Conservation (phyloP, 2,797 vertebrate genomes). For the Aldrovandia affinis region DNA sequence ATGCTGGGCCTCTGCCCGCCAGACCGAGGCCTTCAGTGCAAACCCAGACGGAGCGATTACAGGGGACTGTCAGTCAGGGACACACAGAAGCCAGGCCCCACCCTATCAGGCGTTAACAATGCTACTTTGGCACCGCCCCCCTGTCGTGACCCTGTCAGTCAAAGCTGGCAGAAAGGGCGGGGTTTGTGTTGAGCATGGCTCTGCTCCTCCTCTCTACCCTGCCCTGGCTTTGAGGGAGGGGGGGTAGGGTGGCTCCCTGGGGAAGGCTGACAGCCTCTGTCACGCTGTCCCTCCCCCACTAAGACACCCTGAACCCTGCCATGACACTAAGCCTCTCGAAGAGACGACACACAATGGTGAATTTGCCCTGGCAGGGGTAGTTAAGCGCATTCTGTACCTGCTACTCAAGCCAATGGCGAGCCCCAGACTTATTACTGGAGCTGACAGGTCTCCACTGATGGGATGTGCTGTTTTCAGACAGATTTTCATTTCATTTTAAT, state of each 20-base stretch:
- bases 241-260: no score
- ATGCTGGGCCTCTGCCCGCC: not conserved
- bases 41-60: not conserved
- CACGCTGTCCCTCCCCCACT: not conserved
- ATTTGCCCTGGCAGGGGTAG: conserved; percentile 75
- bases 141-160: not conserved
- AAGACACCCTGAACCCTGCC: conserved; percentile 57
- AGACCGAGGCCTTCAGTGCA: not conserved
- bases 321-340: conserved; percentile 75
- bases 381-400: conserved; percentile 64
- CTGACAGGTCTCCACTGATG: conserved; percentile 37
- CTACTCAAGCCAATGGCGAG: conserved; percentile 31
- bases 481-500: no score
- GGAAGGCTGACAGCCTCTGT: conserved; percentile 16
- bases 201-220: not conserved
- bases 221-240: not conserved
- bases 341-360: conserved; percentile 66
- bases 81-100: not conserved
- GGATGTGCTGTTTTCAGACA: conserved; percentile 39
- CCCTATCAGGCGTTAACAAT: conserved; percentile 8
- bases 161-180: not conserved
- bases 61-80: not conserved
- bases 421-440: conserved; percentile 39
- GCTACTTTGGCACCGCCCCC: not conserved
- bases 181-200: not conserved